Base-by-base conservation (phyloP, 2,888 invertebrate species). In the Ommatoiulus sabulosus region DNA sequence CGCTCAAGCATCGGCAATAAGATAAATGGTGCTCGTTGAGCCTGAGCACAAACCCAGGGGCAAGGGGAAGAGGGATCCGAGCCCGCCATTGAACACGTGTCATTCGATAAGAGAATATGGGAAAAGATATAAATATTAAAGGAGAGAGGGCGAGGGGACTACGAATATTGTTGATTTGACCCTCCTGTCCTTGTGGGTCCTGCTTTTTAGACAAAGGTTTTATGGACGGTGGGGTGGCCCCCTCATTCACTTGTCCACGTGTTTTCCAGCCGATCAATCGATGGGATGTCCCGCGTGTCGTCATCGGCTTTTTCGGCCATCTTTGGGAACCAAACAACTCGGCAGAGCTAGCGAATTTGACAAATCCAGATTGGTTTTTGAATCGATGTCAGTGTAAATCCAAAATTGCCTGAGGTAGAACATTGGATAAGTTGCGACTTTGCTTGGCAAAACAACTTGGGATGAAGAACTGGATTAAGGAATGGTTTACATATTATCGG, bases 191-290 rank as follows among this genome's bases (percentile, higher is more conserved):
- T 72, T 72, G 72, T 8, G n/a, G n/a, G 72, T 24, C 72, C 72
- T 72, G 72, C 72, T 72, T 72, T n/a, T 72, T 7, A n/a, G 72
- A 72, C 72, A 72, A 72, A 72, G 72, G 72, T 72, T 72, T 72
- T 72, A 24, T 72, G 72, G 72, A 72, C 10, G 72, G 20, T 7
- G 8, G 72, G 72, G 72, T 6, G 72, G 24, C 63, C 63, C 63
- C 63, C 63, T 63, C 72, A n/a, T 72, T 72, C 72, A 5, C 8
- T 24, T 72, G n/a, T 6, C 72, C 72, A 72, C 72, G 72, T 72
- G 72, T 72, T 72, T 72, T 72, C 24, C 20, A 72, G 72, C 24
- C 24, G 72, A 72, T 72, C 24, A 24, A 72, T 72, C 57, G 57
- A 72, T 72, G n/a, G 63, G 72, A 1, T 20, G 8, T n/a, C n/a